Evolutionary conservation across 2,888 invertebrate genomes (phyloP), one percentile per base, ranked within the genome.

Genomic region (Tiphia femorata): DNA sequence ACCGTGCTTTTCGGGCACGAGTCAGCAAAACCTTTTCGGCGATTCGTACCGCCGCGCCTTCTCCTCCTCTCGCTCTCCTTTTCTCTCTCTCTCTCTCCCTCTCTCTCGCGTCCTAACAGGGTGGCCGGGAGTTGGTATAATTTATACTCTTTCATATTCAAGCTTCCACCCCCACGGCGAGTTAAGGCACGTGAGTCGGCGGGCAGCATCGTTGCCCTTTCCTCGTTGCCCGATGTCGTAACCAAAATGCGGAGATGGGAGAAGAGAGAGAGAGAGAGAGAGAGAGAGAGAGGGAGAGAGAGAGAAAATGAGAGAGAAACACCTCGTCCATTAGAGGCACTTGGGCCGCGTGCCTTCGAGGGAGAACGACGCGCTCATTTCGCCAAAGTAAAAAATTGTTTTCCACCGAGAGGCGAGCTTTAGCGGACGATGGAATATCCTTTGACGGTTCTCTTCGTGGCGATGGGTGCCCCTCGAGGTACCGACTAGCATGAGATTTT

Each of bases 61-160:
- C 40, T 35, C 42, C 47, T 38, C 21, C 48, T 12, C 58, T 57
- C n/a, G n/a, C n/a, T n/a, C n/a, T n/a, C n/a, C n/a, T n/a, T n/a
- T n/a, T n/a, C n/a, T n/a, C n/a, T n/a, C n/a, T n/a, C n/a, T n/a
- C n/a, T n/a, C n/a, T n/a, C n/a, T n/a, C n/a, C n/a, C n/a, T n/a
- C n/a, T n/a, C n/a, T n/a, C n/a, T n/a, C n/a, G n/a, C n/a, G n/a
- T n/a, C n/a, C n/a, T n/a, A n/a, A n/a, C n/a, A 37, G 37, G 37
- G 17, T 37, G 6, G 12, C 19, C 16, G 23, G 42, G 16, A 12
- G 12, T 12, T n/a, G 49, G 57, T 64, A 58, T 77, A 79, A 79
- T 79, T 79, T 79, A 78, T 77, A 70, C 72, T 73, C 76, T 76
- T 76, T 78, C 79, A 77, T 80, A 78, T 78, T 74, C 76, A 64